phyloP scores from a whole-genome alignment of 2,888 invertebrate genomes.

The Cepaea hortensis region DNA sequence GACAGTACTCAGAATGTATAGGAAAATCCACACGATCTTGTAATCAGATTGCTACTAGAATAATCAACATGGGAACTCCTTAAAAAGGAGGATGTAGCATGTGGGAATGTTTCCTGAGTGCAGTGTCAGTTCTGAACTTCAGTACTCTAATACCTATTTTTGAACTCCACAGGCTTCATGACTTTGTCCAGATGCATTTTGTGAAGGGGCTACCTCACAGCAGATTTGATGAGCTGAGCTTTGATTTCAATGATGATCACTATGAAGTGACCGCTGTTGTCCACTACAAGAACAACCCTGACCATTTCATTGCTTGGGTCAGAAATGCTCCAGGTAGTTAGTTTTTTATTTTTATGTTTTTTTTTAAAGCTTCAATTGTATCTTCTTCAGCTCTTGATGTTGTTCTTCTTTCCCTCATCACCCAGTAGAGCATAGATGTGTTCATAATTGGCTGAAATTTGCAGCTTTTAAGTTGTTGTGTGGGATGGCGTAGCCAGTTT shows the following conservation, averaged over 20 bases:
- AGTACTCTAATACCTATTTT: background rate
- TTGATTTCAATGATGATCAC: constrained; percentile 57
- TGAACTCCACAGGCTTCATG: constrained; percentile 62
- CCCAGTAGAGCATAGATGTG: too few relatives aligned
- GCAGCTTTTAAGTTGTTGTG: too few relatives aligned
- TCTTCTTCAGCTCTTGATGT: too few relatives aligned
- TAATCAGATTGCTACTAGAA: too few relatives aligned
- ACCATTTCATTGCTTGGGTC: constrained; percentile 74
- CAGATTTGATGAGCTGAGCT: constrained; percentile 60
- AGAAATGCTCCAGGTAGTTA: constrained; percentile 63
- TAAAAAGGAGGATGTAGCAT: too few relatives aligned
- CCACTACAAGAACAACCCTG: constrained; percentile 71
- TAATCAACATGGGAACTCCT: too few relatives aligned
- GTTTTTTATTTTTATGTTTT: background rate
- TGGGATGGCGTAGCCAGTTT: too few relatives aligned
- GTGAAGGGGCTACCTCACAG: constrained; percentile 67
- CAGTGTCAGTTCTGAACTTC: background rate
- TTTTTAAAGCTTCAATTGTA: too few relatives aligned
- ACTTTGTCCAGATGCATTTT: constrained; percentile 71
- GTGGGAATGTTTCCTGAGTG: background rate
- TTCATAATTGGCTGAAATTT: too few relatives aligned
- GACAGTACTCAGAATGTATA: too few relatives aligned
- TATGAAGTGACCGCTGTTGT: constrained; percentile 71
- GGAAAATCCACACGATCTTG: too few relatives aligned
- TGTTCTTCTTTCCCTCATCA: too few relatives aligned